Evolutionary conservation across 1,140 invertebrate genomes (phyloP), one percentile per base, ranked within the genome.

Genomic region (Drosophila watanabei): DNA sequence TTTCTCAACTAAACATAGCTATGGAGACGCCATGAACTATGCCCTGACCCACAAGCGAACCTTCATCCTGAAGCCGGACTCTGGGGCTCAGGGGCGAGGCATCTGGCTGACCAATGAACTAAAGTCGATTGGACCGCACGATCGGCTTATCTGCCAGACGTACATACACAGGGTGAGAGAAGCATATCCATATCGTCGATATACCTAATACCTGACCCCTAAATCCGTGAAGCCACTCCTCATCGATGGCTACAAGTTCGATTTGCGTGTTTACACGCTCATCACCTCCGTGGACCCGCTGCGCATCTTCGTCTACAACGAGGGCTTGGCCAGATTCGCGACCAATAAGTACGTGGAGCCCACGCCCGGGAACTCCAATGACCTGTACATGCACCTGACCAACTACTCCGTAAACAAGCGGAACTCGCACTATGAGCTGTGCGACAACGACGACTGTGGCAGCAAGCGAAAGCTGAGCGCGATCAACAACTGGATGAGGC

Each of bases 171-270:
- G 94, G 93, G 85, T 89, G 57, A 52, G 57, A 24, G 13, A 28
- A 2, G 14, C 14, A 13, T n/a, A 3, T 39, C 10, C 9, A 57
- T 13, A 14, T 2, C 11, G 5, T 8, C 33, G 1, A 5, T n/a
- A 28, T 13, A 43, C 5, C 0, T 60, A 35, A 10, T 18, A 28
- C 13, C 2, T 30, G 2, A 32, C 35, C 20, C 10, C 16, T 39
- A 77, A 92, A 43, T 51, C 30, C 11, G 0, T 93, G 5, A 33
- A 96, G 94, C 97, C 97, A 0, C 98, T 97, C 82, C 94, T 99
- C 6, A 97, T 99, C 37, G 98, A 99, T 94, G 98, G 98, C 18
- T 99, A 97, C 91, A 99, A 99, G 94, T 99, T 99, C 94, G 99
- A 99, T 94, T 95, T 99, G 35, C 95, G 99, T 62, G 95, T 99